Evolutionary conservation across 1,140 invertebrate genomes (phyloP), one percentile per base, ranked within the genome.

Genomic region (Venustaconcha ellipsiformis): DNA sequence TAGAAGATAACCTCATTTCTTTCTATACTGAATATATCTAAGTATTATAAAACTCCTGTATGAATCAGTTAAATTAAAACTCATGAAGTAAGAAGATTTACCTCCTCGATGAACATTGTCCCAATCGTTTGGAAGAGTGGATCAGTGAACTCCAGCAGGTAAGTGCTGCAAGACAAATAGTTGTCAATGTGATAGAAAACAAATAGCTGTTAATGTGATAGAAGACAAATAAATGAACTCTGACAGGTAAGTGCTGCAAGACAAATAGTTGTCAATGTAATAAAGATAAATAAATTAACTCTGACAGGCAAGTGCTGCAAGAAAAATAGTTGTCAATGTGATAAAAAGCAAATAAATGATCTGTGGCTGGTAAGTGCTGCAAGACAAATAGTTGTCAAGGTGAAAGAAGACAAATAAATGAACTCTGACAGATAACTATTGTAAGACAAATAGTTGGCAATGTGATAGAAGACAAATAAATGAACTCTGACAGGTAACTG

Each of bases 361-460:
- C n/a, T n/a, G n/a, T n/a, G n/a, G n/a, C n/a, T n/a, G 92, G 64
- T 93, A 92, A 13, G 93, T 94, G 77, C 95, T 93, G 90, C 80
- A 83, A 30, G 26, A 72, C 59, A 80, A 23, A 23, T 23, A 23
- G 23, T 23, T 23, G 23, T 23, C 23, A 23, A 70, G 63, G 57
- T 76, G 75, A 74, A 76, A 23, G 23, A 23, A 23, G 23, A 23
- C 23, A 23, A 23, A 23, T 23, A 23, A 23, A 23, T 92, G 6
- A 96, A 96, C 70, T 95, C 93, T 18, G 98, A 78, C 74, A 96
- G 92, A 63, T 93, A 92, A 13, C 93, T 94, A 76, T 95, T 93
- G 90, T 80, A 83, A 30, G 26, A 30, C 26, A 30, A 30, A 30
- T 30, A 30, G 26, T 30, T 30, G 26, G 1, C 26, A 30, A 30